A percentile compares a stretch with the other conserved stretches of the same genome.
Conservation (phyloP, 2,797 vertebrate species). For the Sebastes melanostomus region DNA sequence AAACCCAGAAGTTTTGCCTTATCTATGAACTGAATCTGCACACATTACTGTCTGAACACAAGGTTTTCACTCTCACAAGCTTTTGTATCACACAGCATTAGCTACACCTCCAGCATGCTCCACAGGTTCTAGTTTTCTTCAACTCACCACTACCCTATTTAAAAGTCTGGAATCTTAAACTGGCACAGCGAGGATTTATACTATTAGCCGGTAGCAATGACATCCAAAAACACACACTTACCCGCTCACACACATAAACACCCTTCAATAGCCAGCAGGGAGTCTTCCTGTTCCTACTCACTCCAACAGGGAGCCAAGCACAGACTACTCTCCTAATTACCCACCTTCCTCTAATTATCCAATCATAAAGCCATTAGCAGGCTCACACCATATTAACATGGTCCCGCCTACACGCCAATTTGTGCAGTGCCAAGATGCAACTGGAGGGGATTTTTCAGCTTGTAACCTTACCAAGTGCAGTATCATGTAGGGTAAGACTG, state of each 20-base stretch:
- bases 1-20: neutral
- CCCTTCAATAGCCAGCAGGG: conserved; percentile 75
- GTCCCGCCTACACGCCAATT: conserved; percentile 75
- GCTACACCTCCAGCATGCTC: conserved; percentile 6
- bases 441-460: conserved; percentile 52
- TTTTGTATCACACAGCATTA: neutral
- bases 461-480: conserved; percentile 30
- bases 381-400: conserved; percentile 86
- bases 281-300: conserved; percentile 79
- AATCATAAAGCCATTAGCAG: conserved; percentile 87
- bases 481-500: conserved; percentile 13
- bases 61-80: too few relatives aligned
- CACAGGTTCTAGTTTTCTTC: conserved; percentile 28
- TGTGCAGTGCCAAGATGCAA: conserved; percentile 70
- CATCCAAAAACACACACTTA: conserved; percentile 75
- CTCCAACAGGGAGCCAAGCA: conserved; percentile 71
- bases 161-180: conserved; percentile 56
- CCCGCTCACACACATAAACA: conserved; percentile 72
- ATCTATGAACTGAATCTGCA: neutral
- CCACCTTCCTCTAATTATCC: conserved; percentile 86
- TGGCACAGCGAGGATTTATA: conserved; percentile 71
- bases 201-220: conserved; percentile 67
- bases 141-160: conserved; percentile 22
- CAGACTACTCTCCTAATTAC: conserved; percentile 80
- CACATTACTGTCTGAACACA: neutral